phyloP scores from a whole-genome alignment of 2,797 vertebrate species.

The Rallus crepitans region DNA sequence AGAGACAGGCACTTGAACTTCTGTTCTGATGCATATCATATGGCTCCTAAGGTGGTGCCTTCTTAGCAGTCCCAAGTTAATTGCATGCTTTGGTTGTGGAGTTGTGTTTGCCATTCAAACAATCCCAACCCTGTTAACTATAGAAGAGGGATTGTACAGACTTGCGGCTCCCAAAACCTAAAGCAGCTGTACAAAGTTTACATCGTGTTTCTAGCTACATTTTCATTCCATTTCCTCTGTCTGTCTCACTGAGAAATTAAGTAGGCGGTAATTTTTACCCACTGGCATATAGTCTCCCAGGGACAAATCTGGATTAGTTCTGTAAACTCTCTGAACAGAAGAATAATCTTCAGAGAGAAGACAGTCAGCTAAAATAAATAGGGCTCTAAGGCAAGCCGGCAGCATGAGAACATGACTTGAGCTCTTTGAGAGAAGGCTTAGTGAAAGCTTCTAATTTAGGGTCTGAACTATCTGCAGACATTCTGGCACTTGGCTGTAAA shows the following conservation, averaged over 20 bases:
- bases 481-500: constrained; percentile 1
- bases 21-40: background rate
- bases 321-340: background rate
- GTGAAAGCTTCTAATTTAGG: background rate
- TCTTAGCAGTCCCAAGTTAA: background rate
- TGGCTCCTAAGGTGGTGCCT: background rate
- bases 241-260: background rate
- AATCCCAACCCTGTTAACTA: background rate
- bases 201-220: background rate
- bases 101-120: background rate
- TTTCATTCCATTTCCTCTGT: constrained; percentile 18
- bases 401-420: background rate
- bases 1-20: background rate
- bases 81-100: background rate
- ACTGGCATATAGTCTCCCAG: background rate
- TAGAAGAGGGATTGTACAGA: background rate
- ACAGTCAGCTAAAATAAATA: constrained; percentile 40
- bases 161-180: background rate
- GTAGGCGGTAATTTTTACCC: constrained; percentile 11
- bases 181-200: background rate
- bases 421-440: background rate
- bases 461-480: constrained; percentile 16
- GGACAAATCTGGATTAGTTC: constrained; percentile 13
- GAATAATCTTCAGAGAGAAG: constrained; percentile 1
- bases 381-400: background rate